phyloP scores from a whole-genome alignment of 2,797 vertebrate genomes.

The Tympanoctomys barrerae region DNA sequence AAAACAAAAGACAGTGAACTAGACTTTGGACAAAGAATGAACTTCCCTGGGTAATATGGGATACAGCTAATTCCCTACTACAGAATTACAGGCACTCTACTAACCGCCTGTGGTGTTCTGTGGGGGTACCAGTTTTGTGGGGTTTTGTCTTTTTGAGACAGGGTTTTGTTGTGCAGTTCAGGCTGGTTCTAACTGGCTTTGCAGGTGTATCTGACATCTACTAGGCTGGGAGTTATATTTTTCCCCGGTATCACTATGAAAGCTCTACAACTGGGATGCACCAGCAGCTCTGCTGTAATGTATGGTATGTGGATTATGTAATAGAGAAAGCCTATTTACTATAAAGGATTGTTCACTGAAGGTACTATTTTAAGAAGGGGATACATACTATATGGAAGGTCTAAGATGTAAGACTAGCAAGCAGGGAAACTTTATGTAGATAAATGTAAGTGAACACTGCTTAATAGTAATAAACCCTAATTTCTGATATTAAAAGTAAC shows the following conservation, averaged over 20 bases:
- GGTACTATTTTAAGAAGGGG: not conserved
- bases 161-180: too few relatives aligned
- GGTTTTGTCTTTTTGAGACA: too few relatives aligned
- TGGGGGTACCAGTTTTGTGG: too few relatives aligned
- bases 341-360: not conserved
- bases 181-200: too few relatives aligned
- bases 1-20: too few relatives aligned
- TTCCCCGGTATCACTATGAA: not conserved
- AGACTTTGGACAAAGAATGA: too few relatives aligned
- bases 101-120: too few relatives aligned
- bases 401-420: not conserved
- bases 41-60: too few relatives aligned
- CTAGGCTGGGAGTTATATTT: not conserved
- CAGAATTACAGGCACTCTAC: too few relatives aligned
- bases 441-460: constrained; percentile 1
- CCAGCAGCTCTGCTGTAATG: not conserved
- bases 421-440: constrained; percentile 11
- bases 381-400: not conserved
- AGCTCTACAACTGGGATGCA: not conserved
- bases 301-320: not conserved
- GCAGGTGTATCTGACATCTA: not conserved
- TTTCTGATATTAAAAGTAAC: not conserved
- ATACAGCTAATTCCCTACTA: too few relatives aligned
- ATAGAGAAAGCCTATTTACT: not conserved
- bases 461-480: not conserved